Evolutionary conservation across 2,113 vertebrate species (phyloP).

Genomic region (Cynoglossus semilaevis): DNA sequence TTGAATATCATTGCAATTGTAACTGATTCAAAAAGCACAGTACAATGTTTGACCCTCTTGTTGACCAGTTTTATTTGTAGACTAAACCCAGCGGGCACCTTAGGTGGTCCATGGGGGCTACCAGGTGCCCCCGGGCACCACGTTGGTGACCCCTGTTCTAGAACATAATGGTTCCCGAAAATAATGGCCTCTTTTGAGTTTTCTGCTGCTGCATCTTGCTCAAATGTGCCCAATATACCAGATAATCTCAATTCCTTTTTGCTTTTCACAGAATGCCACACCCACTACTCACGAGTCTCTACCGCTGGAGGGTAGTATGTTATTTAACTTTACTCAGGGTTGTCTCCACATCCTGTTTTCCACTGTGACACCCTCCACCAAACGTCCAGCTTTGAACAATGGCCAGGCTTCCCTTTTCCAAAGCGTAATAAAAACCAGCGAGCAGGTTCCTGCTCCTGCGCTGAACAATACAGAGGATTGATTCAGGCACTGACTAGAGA

Average conservation of each 20-base stretch:
- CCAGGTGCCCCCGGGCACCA: too few species aligned
- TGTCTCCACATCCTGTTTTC: slow-evolving; percentile 63
- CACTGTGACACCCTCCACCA: slow-evolving; percentile 37
- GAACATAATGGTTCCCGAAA: too few species aligned
- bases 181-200: too few species aligned
- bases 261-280: not conserved
- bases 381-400: slow-evolving; percentile 53
- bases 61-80: too few species aligned
- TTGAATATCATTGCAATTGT: too few species aligned
- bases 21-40: too few species aligned
- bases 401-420: slow-evolving; percentile 39
- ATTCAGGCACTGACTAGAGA: not conserved
- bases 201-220: too few species aligned
- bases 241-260: not conserved
- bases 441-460: slow-evolving; percentile 12
- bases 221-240: too few species aligned
- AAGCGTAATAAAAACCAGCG: slow-evolving; percentile 32
- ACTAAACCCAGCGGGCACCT: too few species aligned
- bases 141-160: too few species aligned
- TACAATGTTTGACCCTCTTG: too few species aligned
- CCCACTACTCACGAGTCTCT: slow-evolving; percentile 10
- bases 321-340: slow-evolving; percentile 11
- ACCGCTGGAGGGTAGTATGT: slow-evolving; percentile 29
- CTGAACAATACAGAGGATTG: slow-evolving; percentile 25
- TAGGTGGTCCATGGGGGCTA: too few species aligned